These are phyloP conservation scores for Deilephila elpenor DNA, from an alignment of 2,888 invertebrate species.

Conservation along the genomic window DNA sequence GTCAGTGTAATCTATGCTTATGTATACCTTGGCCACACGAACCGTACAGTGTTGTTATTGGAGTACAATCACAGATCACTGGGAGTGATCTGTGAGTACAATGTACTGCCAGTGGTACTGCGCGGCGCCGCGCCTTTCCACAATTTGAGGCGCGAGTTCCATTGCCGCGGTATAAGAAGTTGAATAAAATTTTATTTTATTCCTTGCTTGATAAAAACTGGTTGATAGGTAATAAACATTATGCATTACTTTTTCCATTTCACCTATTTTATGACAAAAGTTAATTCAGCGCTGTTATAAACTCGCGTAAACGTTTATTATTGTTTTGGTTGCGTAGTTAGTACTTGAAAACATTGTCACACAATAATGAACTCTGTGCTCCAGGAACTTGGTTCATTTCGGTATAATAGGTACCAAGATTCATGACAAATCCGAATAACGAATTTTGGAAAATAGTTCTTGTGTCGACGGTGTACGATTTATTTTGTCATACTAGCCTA, in stretches of 20 bases:
- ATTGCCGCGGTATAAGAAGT: too few species aligned
- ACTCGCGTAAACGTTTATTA: constrained; percentile 12
- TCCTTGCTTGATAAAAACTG: neutral
- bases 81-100: too few species aligned
- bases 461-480: rapidly evolving
- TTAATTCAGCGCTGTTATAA: constrained; percentile 4
- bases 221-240: neutral
- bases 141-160: too few species aligned
- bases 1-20: too few species aligned
- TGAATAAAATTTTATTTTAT: too few species aligned
- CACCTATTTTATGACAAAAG: neutral
- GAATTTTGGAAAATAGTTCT: constrained; percentile 34
- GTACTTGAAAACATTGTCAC: constrained; percentile 15
- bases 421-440: constrained; percentile 3
- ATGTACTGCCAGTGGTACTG: too few species aligned
- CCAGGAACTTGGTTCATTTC: neutral
- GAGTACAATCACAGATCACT: too few species aligned
- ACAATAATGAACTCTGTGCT: neutral
- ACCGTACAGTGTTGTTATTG: too few species aligned
- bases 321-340: constrained; percentile 29
- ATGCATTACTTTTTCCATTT: neutral
- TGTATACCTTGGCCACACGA: too few species aligned
- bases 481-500: constrained; percentile 45
- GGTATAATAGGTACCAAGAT: neutral
- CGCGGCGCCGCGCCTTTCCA: too few species aligned